Percentiles rank a stretch among this genome's conserved stretches.
Evolutionary conservation across 2,113 vertebrate species (phyloP).

Genomic region (cat (Felis catus)): F.catus_Fca126_mat1.0 CM031414.1:46121501-46122000

Average conservation of each 20-base stretch:
- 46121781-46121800: neutral
- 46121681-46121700: neutral
- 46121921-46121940: neutral
- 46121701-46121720: neutral
- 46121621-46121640: neutral
- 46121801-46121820: neutral
- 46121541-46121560: neutral
- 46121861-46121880: neutral
- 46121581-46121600: neutral
- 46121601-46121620: neutral
- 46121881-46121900: neutral
- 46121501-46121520: neutral
- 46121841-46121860: neutral
- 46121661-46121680: neutral
- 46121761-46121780: neutral
- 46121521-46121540: neutral
- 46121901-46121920: neutral
- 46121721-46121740: neutral
- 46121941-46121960: neutral
- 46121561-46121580: neutral
- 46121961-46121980: neutral
- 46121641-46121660: neutral
- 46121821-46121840: neutral
- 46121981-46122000: neutral
- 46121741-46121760: neutral